Base-by-base conservation (phyloP, 2,113 vertebrate species). In the Chroicocephalus ridibundus region DNA sequence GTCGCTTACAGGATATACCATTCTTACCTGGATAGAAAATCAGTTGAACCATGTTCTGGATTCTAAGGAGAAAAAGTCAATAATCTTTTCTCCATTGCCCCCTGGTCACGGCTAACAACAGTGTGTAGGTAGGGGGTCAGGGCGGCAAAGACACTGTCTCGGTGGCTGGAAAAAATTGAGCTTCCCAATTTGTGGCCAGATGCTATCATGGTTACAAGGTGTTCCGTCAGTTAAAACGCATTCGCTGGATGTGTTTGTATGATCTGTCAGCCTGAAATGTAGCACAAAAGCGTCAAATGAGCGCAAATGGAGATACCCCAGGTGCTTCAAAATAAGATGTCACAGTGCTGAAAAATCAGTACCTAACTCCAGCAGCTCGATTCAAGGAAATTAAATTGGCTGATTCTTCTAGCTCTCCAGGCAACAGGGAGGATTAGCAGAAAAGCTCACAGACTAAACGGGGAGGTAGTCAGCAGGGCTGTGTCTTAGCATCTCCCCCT, bases 241-340 rank as follows among this genome's bases (percentile, higher is more conserved):
- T 61, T 57, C 4, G 0, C 65, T 80, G 58, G 75, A 52, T 20
- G 11, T 76, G 49, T 91, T 92, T 91, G 70, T 66, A 11, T 69
- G 21, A 40, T 86, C 86, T 95, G 93, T 85, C 85, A 91, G 55
- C 79, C 68, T 80, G 69, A 86, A 89, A 91, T 10, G 13, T 31
- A 65, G 65, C 83, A 85, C 81, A 52, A 54, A 87, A 66, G 78
- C 34, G 4, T 93, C 86, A 93, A 92, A 76, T 88, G 78, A 90
- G 86, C 14, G 11, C 82, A 93, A 88, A 90, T 88, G 85, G 87
- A 94, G 49, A 76, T 91, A 95, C 70, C 47, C 72, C 91, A 87
- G 89, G 93, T 85, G 77, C 84, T 91, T 90, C 81, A 84, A 93
- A 96, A 85, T 85, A 82, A 96, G 81, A 94, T 91, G 81, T 93